Percentiles rank a stretch among this genome's conserved stretches.
Conservation (phyloP, 2,888 invertebrate genomes). For the Parthenolecanium corni region DNA sequence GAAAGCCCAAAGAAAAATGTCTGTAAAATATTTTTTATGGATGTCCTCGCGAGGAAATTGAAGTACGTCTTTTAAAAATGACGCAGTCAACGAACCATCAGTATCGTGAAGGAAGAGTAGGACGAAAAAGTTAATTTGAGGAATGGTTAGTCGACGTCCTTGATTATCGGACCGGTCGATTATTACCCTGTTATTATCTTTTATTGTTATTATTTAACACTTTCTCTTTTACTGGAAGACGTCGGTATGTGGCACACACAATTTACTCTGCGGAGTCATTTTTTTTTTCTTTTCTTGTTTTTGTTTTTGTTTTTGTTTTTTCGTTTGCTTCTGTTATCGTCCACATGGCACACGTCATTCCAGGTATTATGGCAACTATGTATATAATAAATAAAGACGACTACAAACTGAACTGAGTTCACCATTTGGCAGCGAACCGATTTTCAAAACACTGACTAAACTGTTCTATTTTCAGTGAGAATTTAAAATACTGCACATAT, state of each 20-base stretch:
- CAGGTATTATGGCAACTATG: neutral
- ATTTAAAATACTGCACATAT: too few relatives aligned
- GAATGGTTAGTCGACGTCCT: slow-evolving; percentile 26
- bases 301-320: neutral
- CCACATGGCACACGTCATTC: neutral
- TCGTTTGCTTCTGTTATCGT: neutral
- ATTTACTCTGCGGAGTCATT: slow-evolving; percentile 8
- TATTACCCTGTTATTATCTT: slow-evolving; percentile 25
- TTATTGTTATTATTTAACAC: slow-evolving; percentile 29
- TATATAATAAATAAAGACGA: neutral
- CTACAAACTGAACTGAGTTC: neutral
- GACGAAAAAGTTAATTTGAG: slow-evolving; percentile 25
- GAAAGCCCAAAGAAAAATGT: too few relatives aligned
- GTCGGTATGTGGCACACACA: slow-evolving; percentile 26
- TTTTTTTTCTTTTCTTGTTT: slow-evolving; percentile 1
- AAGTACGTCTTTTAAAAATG: neutral
- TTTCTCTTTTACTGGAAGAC: slow-evolving; percentile 29
- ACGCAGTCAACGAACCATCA: slow-evolving; percentile 4
- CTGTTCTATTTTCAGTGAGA: too few relatives aligned
- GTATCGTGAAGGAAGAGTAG: slow-evolving; percentile 1
- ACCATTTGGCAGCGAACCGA: neutral
- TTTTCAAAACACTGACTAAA: too few relatives aligned
- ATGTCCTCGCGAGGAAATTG: too few relatives aligned
- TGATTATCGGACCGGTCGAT: slow-evolving; percentile 27
- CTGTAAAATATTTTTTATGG: too few relatives aligned